Evolutionary conservation across 2,113 vertebrate genomes (phyloP).

Genomic region (Jaculus jaculus): DNA sequence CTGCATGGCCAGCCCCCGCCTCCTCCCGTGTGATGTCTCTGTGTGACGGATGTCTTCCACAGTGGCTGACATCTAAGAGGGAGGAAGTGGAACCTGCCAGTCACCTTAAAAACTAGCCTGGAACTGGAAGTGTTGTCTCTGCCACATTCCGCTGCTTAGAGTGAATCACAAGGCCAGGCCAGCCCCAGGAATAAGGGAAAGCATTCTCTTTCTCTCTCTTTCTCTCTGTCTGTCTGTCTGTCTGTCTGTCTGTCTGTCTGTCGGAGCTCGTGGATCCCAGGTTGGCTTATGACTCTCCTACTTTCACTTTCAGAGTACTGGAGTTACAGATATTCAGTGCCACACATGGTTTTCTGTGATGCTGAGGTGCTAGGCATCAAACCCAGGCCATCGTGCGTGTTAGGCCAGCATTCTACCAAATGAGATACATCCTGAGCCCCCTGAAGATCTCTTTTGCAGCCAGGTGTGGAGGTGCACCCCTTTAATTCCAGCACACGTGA

Average conservation of each 20-base stretch:
- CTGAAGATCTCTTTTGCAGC: background rate
- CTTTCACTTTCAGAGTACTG: background rate
- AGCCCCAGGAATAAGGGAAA: background rate
- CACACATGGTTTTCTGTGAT: too few relatives aligned
- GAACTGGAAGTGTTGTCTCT: background rate
- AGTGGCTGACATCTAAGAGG: constrained; percentile 23
- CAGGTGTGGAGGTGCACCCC: too few relatives aligned
- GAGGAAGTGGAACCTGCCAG: background rate
- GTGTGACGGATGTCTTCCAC: background rate
- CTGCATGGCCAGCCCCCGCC: background rate
- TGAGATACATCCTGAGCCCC: too few relatives aligned
- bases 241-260: background rate
- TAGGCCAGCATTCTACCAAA: too few relatives aligned
- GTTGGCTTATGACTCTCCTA: too few relatives aligned
- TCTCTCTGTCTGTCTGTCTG: background rate
- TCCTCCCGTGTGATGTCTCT: background rate
- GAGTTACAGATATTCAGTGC: too few relatives aligned
- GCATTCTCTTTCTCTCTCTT: too few relatives aligned
- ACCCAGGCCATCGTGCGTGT: too few relatives aligned
- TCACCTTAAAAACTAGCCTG: background rate
- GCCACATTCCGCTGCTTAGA: background rate
- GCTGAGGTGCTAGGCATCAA: too few relatives aligned
- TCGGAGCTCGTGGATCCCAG: too few relatives aligned
- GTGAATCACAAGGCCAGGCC: background rate
- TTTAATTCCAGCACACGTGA: too few relatives aligned